Conservation (phyloP, 2,797 vertebrate species). For the Neosilurus mollespiculum region DNA sequence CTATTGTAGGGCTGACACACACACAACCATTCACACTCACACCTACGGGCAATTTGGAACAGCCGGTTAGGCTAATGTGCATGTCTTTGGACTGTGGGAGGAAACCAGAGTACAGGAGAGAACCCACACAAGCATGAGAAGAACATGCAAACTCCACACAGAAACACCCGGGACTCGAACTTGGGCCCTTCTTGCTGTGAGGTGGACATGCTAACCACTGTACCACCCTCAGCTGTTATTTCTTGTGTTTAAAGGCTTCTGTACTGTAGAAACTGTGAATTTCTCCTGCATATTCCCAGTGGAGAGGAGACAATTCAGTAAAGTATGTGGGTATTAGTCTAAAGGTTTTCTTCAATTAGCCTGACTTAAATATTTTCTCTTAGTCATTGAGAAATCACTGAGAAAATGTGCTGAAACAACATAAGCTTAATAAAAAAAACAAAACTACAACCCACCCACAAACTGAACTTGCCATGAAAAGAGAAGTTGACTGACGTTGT, state of each 20-base stretch:
- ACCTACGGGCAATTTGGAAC: too few relatives aligned
- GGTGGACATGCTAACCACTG: too few relatives aligned
- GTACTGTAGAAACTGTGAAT: background rate
- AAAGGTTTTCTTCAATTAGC: background rate
- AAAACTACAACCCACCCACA: background rate
- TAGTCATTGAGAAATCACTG: background rate
- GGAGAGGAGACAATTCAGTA: background rate
- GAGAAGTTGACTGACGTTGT: background rate
- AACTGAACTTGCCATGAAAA: background rate
- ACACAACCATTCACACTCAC: too few relatives aligned
- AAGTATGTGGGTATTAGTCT: background rate
- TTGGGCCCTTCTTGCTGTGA: too few relatives aligned
- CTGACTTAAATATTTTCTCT: background rate
- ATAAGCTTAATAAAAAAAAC: background rate
- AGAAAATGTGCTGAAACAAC: background rate
- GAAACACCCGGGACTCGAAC: too few relatives aligned
- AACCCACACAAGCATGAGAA: too few relatives aligned
- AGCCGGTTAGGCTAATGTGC: too few relatives aligned
- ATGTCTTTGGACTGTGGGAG: too few relatives aligned
- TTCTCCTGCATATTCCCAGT: background rate
- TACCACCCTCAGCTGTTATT: too few relatives aligned
- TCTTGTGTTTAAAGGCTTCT: background rate
- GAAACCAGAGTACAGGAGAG: too few relatives aligned
- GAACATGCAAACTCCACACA: too few relatives aligned
- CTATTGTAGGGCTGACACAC: too few relatives aligned